A percentile compares a stretch with the other conserved stretches of the same genome.
phyloP scores from a whole-genome alignment of 2,113 vertebrate genomes.

The Stercorarius parasiticus region DNA sequence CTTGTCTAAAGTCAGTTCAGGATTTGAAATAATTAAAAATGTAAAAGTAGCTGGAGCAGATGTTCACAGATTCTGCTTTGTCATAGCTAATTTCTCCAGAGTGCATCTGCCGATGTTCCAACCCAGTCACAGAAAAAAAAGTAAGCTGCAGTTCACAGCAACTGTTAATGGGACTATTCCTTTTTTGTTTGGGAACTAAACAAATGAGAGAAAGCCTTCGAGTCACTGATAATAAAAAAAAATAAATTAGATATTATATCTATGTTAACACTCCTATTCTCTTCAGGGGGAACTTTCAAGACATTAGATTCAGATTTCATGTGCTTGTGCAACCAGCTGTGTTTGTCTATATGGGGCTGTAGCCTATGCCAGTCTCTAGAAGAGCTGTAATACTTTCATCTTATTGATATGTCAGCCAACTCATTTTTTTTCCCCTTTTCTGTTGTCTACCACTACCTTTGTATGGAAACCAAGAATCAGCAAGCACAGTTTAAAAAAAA shows the following conservation, averaged over 20 bases:
- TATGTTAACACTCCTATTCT: neutral
- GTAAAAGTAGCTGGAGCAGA: neutral
- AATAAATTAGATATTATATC: neutral
- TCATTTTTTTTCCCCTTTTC: neutral
- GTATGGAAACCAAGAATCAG: neutral
- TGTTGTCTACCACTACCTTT: neutral
- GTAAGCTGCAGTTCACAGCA: neutral
- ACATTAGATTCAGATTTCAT: neutral
- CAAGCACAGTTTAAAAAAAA: neutral
- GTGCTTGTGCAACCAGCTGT: neutral
- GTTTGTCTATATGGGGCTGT: neutral
- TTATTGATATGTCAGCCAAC: neutral
- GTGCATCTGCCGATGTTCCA: neutral
- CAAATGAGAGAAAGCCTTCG: neutral
- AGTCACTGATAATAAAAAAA: neutral
- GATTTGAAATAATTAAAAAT: slow-evolving; percentile 31
- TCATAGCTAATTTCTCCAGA: neutral
- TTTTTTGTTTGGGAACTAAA: neutral
- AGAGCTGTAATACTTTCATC: neutral
- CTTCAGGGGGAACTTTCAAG: neutral
- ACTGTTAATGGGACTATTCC: neutral
- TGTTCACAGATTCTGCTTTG: neutral
- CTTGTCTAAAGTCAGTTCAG: neutral
- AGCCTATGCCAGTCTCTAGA: neutral
- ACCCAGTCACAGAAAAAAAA: neutral